A percentile compares a stretch with the other conserved stretches of the same genome.
These are phyloP conservation scores for Pao palembangensis DNA, from an alignment of 2,113 vertebrate species.

Conservation along the genomic window DNA sequence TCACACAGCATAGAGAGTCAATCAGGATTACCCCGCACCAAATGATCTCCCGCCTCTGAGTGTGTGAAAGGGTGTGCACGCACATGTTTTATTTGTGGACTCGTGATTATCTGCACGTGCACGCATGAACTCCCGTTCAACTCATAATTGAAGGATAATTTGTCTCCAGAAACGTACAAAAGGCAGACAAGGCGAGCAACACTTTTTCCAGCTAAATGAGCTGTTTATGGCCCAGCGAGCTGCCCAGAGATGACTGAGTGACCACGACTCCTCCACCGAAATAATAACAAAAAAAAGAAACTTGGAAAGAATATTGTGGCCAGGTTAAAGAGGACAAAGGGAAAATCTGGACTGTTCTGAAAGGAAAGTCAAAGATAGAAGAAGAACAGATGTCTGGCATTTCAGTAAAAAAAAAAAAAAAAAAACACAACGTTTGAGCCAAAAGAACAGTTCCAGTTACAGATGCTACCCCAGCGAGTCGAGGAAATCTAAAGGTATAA, in stretches of 20 bases:
- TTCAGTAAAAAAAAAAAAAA: conserved; percentile 21
- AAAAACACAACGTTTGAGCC: neutral
- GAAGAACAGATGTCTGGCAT: conserved; percentile 59
- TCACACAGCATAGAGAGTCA: too few relatives aligned
- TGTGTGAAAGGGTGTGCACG: conserved; percentile 11
- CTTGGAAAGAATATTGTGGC: conserved; percentile 47
- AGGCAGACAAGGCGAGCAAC: conserved; percentile 24
- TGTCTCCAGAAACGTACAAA: conserved; percentile 29
- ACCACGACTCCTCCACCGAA: conserved; percentile 24
- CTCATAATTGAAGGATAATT: conserved; percentile 7
- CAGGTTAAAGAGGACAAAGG: conserved; percentile 46
- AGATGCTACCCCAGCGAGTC: conserved; percentile 31
- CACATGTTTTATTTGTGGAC: conserved; percentile 19
- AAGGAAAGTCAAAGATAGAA: conserved; percentile 41
- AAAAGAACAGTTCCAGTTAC: conserved; percentile 30
- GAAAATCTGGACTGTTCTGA: conserved; percentile 46
- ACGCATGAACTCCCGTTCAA: conserved; percentile 4
- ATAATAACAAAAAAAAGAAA: conserved; percentile 8
- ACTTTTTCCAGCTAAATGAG: conserved; percentile 44
- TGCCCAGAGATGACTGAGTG: conserved; percentile 42
- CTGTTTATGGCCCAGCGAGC: conserved; percentile 46
- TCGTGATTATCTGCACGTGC: conserved; percentile 8
- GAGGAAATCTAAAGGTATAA: conserved; percentile 32
- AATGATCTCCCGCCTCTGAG: too few relatives aligned
- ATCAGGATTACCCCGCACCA: too few relatives aligned